Conservation (phyloP, 1,140 invertebrate species). For the Chelonus insularis region DNA sequence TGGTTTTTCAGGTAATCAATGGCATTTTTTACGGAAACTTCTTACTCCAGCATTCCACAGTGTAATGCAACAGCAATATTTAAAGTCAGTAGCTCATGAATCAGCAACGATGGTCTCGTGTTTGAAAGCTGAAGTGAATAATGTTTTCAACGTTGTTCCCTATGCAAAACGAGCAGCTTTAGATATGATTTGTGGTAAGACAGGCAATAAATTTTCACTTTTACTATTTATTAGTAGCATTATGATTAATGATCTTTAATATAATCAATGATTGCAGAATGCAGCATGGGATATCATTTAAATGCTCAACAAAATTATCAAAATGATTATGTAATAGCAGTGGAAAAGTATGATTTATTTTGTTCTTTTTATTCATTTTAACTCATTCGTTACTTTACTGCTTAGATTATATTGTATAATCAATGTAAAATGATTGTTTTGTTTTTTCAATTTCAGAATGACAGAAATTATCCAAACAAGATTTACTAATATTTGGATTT, state of each 20-base stretch:
- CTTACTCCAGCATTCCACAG: constrained; percentile 80
- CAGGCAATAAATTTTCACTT: not conserved
- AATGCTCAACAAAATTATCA: constrained; percentile 65
- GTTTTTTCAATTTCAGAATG: constrained; percentile 38
- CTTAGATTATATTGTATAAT: too few relatives aligned
- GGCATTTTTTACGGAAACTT: constrained; percentile 69
- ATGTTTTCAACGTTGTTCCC: constrained; percentile 65
- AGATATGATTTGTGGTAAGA: constrained; percentile 71
- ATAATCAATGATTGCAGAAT: constrained; percentile 59
- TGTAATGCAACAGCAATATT: constrained; percentile 71
- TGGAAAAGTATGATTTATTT: constrained; percentile 58
- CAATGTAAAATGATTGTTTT: not conserved
- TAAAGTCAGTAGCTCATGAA: constrained; percentile 61
- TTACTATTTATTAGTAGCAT: constrained; percentile 4
- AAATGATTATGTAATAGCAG: constrained; percentile 66
- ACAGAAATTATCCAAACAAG: constrained; percentile 54
- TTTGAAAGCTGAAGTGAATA: constrained; percentile 64
- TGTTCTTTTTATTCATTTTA: too few relatives aligned
- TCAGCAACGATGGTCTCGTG: constrained; percentile 64
- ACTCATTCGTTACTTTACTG: too few relatives aligned
- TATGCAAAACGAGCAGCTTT: constrained; percentile 67
- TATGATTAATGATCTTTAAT: not conserved
- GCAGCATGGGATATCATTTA: constrained; percentile 71
- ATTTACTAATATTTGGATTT: constrained; percentile 64
- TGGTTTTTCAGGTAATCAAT: constrained; percentile 64